Base-by-base conservation (phyloP, 2,113 vertebrate genomes). In the Leptocoma aspasia region DNA sequence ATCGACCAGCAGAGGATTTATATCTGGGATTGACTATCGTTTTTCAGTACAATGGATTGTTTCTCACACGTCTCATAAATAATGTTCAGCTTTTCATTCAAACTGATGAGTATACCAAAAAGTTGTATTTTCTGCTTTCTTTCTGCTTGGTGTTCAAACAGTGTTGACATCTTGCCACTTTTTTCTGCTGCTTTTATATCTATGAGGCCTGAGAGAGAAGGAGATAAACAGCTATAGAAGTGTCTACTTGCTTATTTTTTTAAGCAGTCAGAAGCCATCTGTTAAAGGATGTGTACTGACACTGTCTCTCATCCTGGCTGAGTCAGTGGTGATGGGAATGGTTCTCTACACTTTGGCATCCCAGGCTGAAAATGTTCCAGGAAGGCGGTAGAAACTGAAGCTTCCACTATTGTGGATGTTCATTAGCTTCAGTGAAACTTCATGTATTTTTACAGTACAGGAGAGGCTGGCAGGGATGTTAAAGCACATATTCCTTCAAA, bases 1-100 rank as follows among this genome's bases (percentile, higher is more conserved):
- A 97, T 95, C 91, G 94, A 97, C 88, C 80, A 91, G 79, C 8
- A 27, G 35, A 96, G 54, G 79, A 96, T 97, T 97, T 97, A 97
- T 97, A 72, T 82, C 49, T 90, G 65, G 81, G 82, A 92, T 47
- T 95, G 92, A 90, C 89, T 89, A 81, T 78, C 30, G 54, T 95
- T 93, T 93, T 92, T 96, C 59, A 78, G 77, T 54, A 86, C 73
- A 94, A 78, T 60, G 78, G 82, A 94, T 96, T 90, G 77, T 86
- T 64, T 96, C 42, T 96, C 64, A 33, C 49, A 84, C 0, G 33
- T 77, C 92, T 81, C 89, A 81, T 96, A 92, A 96, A 97, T 73
- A 92, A 80, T 76, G 81, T 90, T 69, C 77, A 94, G n/a, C 78
- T 73, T 90, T 94, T 89, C 66, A 93, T 37, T 95, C 87, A 96